Percentiles rank a stretch among this genome's conserved stretches.
Evolutionary conservation across 1,140 invertebrate genomes (phyloP).

Genomic region (Notospermus geniculatus): DNA sequence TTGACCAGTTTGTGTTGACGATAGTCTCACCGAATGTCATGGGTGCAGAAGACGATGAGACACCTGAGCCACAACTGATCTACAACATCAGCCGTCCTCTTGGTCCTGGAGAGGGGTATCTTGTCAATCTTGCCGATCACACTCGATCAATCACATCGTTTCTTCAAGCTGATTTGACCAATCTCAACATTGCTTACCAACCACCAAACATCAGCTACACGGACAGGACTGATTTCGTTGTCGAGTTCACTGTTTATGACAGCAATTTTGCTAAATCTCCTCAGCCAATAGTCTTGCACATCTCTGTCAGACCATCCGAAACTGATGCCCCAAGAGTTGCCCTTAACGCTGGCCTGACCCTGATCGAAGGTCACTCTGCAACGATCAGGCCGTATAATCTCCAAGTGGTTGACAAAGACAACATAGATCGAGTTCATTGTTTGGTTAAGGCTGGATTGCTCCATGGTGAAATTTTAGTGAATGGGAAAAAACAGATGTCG

Average conservation of each 20-base stretch:
- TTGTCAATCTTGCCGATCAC: slow-evolving; percentile 67
- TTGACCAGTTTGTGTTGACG: slow-evolving; percentile 47
- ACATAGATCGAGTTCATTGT: slow-evolving; percentile 38
- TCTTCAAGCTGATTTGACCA: slow-evolving; percentile 69
- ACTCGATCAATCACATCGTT: slow-evolving; percentile 65
- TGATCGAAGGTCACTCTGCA: slow-evolving; percentile 49
- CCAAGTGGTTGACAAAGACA: slow-evolving; percentile 48
- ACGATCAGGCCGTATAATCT: slow-evolving; percentile 34
- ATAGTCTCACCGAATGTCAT: slow-evolving; percentile 60
- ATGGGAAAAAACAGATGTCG: slow-evolving; percentile 33
- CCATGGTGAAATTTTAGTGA: slow-evolving; percentile 38
- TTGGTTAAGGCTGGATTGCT: slow-evolving; percentile 45
- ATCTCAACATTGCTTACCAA: slow-evolving; percentile 62
- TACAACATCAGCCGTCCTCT: slow-evolving; percentile 63
- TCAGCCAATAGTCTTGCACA: slow-evolving; percentile 42
- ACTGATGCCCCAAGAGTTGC: slow-evolving; percentile 45
- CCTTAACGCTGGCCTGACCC: slow-evolving; percentile 39
- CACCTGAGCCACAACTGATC: slow-evolving; percentile 65
- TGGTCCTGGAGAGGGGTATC: slow-evolving; percentile 58
- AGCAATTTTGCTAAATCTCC: slow-evolving; percentile 43
- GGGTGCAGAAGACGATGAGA: slow-evolving; percentile 76
- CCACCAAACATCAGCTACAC: slow-evolving; percentile 41
- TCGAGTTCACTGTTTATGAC: slow-evolving; percentile 47
- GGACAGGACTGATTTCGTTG: slow-evolving; percentile 39
- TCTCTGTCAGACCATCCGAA: slow-evolving; percentile 44